phyloP scores from a whole-genome alignment of 1,140 invertebrate genomes.

The Theocolax elegans region DNA sequence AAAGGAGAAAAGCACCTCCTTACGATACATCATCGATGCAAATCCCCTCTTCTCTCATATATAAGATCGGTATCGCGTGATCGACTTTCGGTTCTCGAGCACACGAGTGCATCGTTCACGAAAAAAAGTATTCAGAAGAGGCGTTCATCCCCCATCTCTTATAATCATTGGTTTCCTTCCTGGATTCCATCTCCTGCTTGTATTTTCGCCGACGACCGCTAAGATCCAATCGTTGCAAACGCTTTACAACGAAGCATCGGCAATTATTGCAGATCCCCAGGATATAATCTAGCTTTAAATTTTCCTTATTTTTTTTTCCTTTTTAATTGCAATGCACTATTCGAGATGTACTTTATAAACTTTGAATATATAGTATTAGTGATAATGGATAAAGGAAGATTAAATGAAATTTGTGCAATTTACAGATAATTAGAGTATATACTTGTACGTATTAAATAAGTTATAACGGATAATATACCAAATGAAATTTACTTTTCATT shows the following conservation, averaged over 20 bases:
- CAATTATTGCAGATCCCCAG: background rate
- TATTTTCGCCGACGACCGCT: background rate
- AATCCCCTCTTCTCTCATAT: background rate
- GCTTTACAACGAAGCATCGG: background rate
- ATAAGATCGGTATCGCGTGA: slow-evolving; percentile 5
- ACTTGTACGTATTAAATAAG: too few relatives aligned
- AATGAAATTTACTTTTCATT: too few relatives aligned
- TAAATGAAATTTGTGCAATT: too few relatives aligned
- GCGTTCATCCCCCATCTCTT: slow-evolving; percentile 19
- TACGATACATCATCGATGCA: slow-evolving; percentile 1
- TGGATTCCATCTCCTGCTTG: slow-evolving; percentile 23
- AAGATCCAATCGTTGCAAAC: slow-evolving; percentile 2
- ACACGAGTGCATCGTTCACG: too few relatives aligned
- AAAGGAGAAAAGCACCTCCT: background rate
- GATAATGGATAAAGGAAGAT: too few relatives aligned
- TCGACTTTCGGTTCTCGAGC: background rate
- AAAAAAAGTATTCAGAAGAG: background rate
- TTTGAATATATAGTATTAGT: too few relatives aligned
- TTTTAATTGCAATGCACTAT: background rate
- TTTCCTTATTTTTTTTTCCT: too few relatives aligned
- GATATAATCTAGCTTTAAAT: background rate
- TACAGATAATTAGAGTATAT: too few relatives aligned
- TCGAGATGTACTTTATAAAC: too few relatives aligned
- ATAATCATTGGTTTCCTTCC: slow-evolving; percentile 28
- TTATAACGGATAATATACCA: too few relatives aligned